phyloP scores from a whole-genome alignment of 2,797 vertebrate genomes.

The Hipposideros larvatus region DNA sequence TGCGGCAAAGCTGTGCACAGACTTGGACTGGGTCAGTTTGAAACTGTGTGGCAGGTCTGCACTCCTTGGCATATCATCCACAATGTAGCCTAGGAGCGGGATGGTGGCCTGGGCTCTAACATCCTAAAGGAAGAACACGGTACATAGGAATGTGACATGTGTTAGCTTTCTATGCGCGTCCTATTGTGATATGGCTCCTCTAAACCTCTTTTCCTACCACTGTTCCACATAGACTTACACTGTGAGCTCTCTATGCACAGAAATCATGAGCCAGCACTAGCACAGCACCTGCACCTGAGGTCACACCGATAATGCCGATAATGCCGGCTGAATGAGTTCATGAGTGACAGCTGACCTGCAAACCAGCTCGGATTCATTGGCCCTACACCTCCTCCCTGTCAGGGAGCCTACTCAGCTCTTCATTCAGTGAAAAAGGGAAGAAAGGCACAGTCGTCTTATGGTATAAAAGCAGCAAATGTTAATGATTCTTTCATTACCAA shows the following conservation, averaged over 20 bases:
- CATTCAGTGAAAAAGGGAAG: background rate
- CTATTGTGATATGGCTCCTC: background rate
- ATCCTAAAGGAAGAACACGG: slow-evolving; percentile 89
- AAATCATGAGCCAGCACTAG: background rate
- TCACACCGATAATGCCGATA: too few species aligned
- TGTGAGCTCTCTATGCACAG: background rate
- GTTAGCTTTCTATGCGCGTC: background rate
- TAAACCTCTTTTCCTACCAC: background rate
- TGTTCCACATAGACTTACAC: background rate
- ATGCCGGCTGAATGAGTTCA: background rate
- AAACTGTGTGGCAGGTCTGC: slow-evolving; percentile 94
- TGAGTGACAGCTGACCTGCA: background rate
- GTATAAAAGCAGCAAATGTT: background rate
- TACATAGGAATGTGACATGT: background rate
- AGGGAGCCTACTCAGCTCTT: background rate
- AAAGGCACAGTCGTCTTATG: background rate
- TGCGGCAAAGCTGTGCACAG: slow-evolving; percentile 95
- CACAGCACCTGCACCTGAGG: background rate
- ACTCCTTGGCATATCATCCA: slow-evolving; percentile 92
- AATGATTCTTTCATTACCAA: background rate
- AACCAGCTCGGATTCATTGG: background rate
- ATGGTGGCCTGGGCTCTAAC: slow-evolving; percentile 97
- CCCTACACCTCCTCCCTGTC: background rate
- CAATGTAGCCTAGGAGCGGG: slow-evolving; percentile 96
- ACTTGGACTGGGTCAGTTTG: slow-evolving; percentile 97